Percentiles rank a stretch among this genome's conserved stretches.
Conservation (phyloP, 2,113 vertebrate genomes). For the Neodontobutis hainanensis region DNA sequence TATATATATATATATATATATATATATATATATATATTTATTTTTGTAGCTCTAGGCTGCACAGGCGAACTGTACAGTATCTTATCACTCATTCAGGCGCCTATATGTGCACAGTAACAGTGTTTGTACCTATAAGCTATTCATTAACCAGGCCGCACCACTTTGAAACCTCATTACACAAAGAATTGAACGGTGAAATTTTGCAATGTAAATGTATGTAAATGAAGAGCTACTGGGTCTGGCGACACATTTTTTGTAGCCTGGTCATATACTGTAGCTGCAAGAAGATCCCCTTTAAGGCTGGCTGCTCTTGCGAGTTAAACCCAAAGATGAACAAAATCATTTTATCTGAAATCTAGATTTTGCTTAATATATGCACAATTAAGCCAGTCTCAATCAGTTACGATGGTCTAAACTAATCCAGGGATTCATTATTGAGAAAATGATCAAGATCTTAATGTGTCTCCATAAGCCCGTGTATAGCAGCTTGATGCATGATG, state of each 20-base stretch:
- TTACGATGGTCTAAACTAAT: slow-evolving; percentile 55
- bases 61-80: slow-evolving; percentile 1
- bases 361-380: slow-evolving; percentile 50
- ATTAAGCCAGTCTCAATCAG: slow-evolving; percentile 52
- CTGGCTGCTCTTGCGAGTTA: slow-evolving; percentile 37
- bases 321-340: slow-evolving; percentile 35
- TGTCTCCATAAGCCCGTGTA: background rate
- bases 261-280: background rate
- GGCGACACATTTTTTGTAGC: slow-evolving; percentile 23
- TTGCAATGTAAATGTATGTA: slow-evolving; percentile 62
- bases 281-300: background rate
- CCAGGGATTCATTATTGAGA: slow-evolving; percentile 43
- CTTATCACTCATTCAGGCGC: slow-evolving; percentile 1
- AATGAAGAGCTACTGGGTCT: slow-evolving; percentile 29
- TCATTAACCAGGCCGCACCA: slow-evolving; percentile 27
- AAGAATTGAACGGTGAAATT: slow-evolving; percentile 35
- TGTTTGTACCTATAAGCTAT: slow-evolving; percentile 29
- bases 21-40: background rate
- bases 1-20: no score
- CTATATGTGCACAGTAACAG: background rate
- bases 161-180: slow-evolving; percentile 47
- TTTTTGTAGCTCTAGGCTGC: background rate
- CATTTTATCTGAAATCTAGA: slow-evolving; percentile 49
- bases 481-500: slow-evolving; percentile 5
- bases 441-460: slow-evolving; percentile 45